Base-by-base conservation (phyloP, 2,797 vertebrate genomes). In the Lutjanus argentimaculatus region DNA sequence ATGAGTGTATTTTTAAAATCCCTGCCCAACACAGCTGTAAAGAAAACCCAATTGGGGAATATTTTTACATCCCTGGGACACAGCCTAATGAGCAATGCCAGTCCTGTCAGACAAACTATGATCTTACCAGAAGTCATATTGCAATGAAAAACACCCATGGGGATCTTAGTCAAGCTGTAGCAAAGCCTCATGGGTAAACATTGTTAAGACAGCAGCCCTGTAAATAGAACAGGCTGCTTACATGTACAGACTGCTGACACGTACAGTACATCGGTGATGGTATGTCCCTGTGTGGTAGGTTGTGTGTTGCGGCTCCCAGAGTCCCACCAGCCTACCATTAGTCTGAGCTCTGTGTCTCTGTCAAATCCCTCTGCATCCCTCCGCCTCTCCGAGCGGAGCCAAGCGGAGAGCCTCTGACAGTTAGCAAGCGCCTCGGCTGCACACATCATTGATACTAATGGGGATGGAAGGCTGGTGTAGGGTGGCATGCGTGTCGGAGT, bases 361-460 rank as follows among this genome's bases (percentile, higher is more conserved):
- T 90, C 90, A 91, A 61, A 89, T 83, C 90, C 89, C 77, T 72
- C 85, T 72, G 83, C 84, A 58, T 80, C 78, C 69, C 62, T 40
- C 72, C 56, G 19, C 69, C 74, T 83, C 79, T 77, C 74, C 75
- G 25, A 85, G 88, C 30, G 67, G 80, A 85, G 80, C 83, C 72
- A 52, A 85, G 86, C 70, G 42, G 63, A 81, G 85, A 84, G 83
- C 52, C 84, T 80, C 75, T 91, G 91, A 92, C 92, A 89, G 89
- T 80, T 56, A 72, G 88, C 74, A 25, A 86, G 79, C 40, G 14
- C 82, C 82, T 84, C 89, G 43, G 77, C 88, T 77, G 88, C 92
- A 90, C 88, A 89, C 90, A 91, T 93, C 93, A 94, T 77, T 89
- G 94, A 89, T 87, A 88, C 86, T 94, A 94, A 94, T 89, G 79